These are phyloP conservation scores for Anguilla megastoma DNA, from an alignment of 2,797 vertebrate species.

Conservation along the genomic window DNA sequence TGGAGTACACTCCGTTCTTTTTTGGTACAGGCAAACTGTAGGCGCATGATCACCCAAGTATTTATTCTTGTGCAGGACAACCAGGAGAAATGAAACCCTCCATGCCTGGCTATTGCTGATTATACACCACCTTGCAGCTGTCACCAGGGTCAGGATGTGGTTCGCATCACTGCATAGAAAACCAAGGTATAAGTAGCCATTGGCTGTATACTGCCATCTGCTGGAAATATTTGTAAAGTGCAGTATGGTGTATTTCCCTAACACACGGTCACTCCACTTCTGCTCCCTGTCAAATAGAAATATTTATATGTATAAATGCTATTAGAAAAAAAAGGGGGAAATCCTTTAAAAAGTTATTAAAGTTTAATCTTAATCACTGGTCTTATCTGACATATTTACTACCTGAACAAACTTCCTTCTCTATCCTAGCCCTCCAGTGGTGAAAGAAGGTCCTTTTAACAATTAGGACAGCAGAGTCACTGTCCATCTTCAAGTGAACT, in stretches of 20 bases:
- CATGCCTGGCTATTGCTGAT: no score
- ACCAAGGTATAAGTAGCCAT: neutral
- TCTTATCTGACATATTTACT: no score
- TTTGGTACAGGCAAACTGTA: no score
- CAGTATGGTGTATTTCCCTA: neutral
- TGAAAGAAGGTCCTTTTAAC: neutral
- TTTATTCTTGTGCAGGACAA: no score
- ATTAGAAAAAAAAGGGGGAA: neutral
- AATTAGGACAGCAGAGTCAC: neutral
- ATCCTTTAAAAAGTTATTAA: neutral
- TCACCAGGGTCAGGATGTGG: neutral
- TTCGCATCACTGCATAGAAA: neutral
- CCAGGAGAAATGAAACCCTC: no score
- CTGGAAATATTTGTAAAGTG: neutral
- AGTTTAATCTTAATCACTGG: neutral
- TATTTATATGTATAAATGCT: neutral
- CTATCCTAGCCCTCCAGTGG: neutral
- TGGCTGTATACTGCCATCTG: neutral
- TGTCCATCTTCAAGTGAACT: neutral
- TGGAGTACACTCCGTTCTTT: no score
- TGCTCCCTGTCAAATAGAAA: neutral
- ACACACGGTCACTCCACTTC: neutral
- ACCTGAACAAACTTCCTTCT: neutral
- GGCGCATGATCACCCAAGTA: no score
- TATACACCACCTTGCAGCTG: no score